Conservation (phyloP, 2,113 vertebrate genomes). For the Lethenteron reissneri region DNA sequence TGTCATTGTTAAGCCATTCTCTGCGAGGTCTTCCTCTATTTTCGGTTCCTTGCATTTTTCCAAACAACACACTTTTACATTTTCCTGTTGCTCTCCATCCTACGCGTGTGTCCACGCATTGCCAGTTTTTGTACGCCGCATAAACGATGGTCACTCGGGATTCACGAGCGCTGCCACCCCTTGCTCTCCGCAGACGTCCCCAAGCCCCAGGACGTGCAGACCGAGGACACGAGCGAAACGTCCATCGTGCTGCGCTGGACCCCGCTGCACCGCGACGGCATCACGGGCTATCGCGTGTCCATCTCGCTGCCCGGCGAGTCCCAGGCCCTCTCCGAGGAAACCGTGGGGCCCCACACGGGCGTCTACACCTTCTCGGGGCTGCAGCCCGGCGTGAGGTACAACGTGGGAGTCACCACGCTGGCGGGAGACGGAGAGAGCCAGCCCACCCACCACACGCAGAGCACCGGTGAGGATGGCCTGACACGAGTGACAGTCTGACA, state of each 20-base stretch:
- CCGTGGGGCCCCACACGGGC: conserved; percentile 50
- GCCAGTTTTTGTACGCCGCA: no score
- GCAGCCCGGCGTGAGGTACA: conserved; percentile 91
- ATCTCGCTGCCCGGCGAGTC: conserved; percentile 75
- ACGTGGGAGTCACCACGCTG: conserved; percentile 78
- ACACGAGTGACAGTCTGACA: no score
- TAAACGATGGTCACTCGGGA: no score
- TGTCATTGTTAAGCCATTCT: no score
- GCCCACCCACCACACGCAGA: conserved; percentile 65
- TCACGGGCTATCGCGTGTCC: conserved; percentile 84
- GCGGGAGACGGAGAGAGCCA: conserved; percentile 74
- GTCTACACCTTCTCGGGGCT: conserved; percentile 74
- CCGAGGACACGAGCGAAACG: conserved; percentile 71
- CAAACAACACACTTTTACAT: no score
- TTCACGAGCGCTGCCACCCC: conserved; percentile 1
- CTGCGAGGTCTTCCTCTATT: no score
- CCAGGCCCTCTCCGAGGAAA: conserved; percentile 75
- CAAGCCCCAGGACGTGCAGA: conserved; percentile 70
- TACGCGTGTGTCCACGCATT: no score
- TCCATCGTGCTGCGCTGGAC: conserved; percentile 81
- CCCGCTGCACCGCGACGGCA: conserved; percentile 55
- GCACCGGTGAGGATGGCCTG: conserved; percentile 44
- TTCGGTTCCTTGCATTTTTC: no score
- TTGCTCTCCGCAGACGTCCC: conserved; percentile 51
- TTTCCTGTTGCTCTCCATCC: no score